phyloP scores from a whole-genome alignment of 2,113 vertebrate genomes.

The Uropsilus gracilis region DNA sequence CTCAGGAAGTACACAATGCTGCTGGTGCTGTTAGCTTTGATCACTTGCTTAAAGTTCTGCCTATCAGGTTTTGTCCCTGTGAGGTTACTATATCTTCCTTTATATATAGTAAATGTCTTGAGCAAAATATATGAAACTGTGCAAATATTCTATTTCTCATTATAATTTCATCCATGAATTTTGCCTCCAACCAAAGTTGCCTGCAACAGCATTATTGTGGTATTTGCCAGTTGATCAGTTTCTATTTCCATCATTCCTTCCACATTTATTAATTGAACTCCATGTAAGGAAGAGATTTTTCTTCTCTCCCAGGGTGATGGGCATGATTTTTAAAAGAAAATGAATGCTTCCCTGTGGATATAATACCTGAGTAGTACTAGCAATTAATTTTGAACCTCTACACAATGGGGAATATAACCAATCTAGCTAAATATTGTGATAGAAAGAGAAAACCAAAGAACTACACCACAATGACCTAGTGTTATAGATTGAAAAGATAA shows the following conservation, averaged over 20 bases:
- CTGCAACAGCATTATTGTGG: not conserved
- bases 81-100: not conserved
- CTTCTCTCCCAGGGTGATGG: not conserved
- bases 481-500: not conserved
- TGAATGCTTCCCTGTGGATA: not conserved
- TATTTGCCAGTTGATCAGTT: not conserved
- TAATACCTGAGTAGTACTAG: slow-evolving; percentile 12
- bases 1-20: not conserved
- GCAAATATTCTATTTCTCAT: not conserved
- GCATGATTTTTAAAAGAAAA: slow-evolving; percentile 4
- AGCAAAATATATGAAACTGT: not conserved
- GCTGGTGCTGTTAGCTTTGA: not conserved
- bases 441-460: not conserved
- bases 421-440: not conserved
- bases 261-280: not conserved
- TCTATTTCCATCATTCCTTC: not conserved
- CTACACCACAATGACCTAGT: not conserved
- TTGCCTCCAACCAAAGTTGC: not conserved
- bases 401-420: not conserved
- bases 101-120: not conserved
- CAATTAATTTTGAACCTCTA: not conserved
- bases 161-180: not conserved
- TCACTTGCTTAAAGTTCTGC: not conserved
- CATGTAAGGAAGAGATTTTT: not conserved
- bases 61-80: not conserved